Evolutionary conservation across 2,113 vertebrate species (phyloP).

Genomic region (Lanius collurio): DNA sequence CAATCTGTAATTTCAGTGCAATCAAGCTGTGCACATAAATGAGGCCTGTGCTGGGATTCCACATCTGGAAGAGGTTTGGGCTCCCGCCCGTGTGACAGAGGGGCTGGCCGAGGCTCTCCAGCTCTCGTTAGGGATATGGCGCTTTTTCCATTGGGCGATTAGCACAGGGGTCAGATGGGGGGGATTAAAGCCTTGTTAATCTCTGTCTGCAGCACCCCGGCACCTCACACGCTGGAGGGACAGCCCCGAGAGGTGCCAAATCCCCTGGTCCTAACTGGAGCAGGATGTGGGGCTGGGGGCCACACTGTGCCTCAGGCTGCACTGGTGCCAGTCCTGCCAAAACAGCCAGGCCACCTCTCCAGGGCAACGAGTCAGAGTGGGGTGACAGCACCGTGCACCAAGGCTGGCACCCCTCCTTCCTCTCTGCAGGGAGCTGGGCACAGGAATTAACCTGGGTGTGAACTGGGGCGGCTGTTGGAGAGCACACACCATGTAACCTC

Average conservation of each 20-base stretch:
- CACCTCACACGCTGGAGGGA: not conserved
- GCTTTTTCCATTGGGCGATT: constrained; percentile 44
- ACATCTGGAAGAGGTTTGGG: constrained; percentile 73
- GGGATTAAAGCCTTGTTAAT: constrained; percentile 23
- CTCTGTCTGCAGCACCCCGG: not conserved
- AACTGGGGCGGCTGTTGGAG: fast-evolving
- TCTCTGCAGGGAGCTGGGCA: not conserved
- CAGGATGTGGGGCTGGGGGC: not conserved
- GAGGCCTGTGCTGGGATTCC: constrained; percentile 63
- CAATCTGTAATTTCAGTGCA: constrained; percentile 65
- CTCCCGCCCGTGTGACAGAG: constrained; percentile 57
- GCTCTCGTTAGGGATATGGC: constrained; percentile 1
- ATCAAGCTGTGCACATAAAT: constrained; percentile 66
- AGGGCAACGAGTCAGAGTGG: not conserved
- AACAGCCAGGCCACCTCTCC: fast-evolving
- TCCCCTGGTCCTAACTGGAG: fast-evolving
- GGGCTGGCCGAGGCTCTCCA: not conserved
- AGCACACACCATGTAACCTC: fast-evolving
- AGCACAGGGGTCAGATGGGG: not conserved
- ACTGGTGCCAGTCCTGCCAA: not conserved
- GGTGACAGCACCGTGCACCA: fast-evolving
- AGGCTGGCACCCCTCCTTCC: not conserved
- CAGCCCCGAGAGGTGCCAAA: not conserved
- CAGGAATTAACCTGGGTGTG: not conserved
- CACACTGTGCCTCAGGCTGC: not conserved